These are phyloP conservation scores for Pachycephala philippinensis DNA, from an alignment of 2,113 vertebrate genomes.

Conservation along the genomic window DNA sequence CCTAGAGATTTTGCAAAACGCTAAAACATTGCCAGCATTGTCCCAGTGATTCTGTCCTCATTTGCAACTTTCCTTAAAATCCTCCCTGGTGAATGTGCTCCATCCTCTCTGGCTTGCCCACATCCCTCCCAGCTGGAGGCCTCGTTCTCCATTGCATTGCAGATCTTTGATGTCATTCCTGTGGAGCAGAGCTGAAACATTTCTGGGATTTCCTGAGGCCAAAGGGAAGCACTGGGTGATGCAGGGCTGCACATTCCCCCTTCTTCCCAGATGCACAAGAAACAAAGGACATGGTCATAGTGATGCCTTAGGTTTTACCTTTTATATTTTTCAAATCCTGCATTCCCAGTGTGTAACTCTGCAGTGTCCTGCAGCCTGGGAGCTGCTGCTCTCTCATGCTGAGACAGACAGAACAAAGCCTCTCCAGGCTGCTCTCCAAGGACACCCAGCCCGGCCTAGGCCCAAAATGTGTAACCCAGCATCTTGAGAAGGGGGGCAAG, in stretches of 20 bases:
- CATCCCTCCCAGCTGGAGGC: not conserved
- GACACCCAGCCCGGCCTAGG: too few relatives aligned
- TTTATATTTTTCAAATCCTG: too few relatives aligned
- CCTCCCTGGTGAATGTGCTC: not conserved
- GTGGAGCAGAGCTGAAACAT: not conserved
- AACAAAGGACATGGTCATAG: not conserved
- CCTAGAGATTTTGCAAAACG: not conserved
- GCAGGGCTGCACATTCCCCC: not conserved
- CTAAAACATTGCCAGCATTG: rapidly evolving
- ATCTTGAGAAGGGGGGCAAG: too few relatives aligned
- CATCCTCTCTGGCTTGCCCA: not conserved
- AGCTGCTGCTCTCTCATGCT: too few relatives aligned
- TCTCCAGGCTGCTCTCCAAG: too few relatives aligned
- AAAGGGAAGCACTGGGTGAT: not conserved
- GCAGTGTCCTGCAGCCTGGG: too few relatives aligned
- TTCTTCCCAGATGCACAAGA: not conserved
- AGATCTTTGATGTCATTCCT: not conserved
- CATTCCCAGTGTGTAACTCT: too few relatives aligned
- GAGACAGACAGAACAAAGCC: too few relatives aligned
- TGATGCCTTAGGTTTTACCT: too few relatives aligned
- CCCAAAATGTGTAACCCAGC: too few relatives aligned
- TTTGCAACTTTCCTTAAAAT: not conserved
- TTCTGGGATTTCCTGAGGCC: not conserved
- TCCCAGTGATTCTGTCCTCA: not conserved
- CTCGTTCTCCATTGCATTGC: not conserved